Evolutionary conservation across 2,797 vertebrate species (phyloP).

Genomic region (Enteromius viviparus): DNA sequence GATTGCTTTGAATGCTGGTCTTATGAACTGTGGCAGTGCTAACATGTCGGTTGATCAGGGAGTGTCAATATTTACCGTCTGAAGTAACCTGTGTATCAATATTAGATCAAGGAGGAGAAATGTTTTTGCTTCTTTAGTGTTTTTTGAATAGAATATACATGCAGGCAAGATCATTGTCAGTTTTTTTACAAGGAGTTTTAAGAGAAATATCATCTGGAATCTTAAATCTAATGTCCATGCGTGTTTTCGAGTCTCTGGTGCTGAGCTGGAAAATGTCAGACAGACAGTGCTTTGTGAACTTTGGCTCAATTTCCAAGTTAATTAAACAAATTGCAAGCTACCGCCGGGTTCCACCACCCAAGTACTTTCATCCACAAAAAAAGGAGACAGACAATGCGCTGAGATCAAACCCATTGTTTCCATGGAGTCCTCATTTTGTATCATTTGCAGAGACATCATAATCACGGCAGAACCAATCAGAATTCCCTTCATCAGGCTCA

Average conservation of each 20-base stretch:
- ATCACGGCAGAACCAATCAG: constrained; percentile 38
- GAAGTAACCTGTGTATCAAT: not conserved
- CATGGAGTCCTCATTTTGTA: constrained; percentile 43
- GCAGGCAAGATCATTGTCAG: not conserved
- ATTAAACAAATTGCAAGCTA: constrained; percentile 42
- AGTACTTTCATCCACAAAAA: constrained; percentile 32
- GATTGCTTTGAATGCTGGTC: constrained; percentile 14
- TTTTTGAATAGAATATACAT: not conserved
- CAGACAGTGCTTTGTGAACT: constrained; percentile 16
- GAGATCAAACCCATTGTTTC: constrained; percentile 47
- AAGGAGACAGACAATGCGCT: constrained; percentile 11
- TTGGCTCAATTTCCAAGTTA: constrained; percentile 36
- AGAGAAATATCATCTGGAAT: not conserved
- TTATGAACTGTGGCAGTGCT: not conserved
- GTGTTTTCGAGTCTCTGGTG: not conserved
- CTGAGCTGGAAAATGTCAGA: constrained; percentile 17
- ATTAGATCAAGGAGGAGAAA: not conserved
- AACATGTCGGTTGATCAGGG: constrained; percentile 7
- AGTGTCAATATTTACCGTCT: constrained; percentile 6
- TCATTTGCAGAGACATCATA: constrained; percentile 43
- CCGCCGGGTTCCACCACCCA: constrained; percentile 13
- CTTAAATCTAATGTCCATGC: not conserved
- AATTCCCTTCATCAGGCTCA: constrained; percentile 27
- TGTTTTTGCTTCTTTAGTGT: constrained; percentile 2
- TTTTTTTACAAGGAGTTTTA: not conserved